These are phyloP conservation scores for Apostichopus parvimensis DNA, from an alignment of 35 echinoderm and acorn worm species.

Conservation along the genomic window DNA sequence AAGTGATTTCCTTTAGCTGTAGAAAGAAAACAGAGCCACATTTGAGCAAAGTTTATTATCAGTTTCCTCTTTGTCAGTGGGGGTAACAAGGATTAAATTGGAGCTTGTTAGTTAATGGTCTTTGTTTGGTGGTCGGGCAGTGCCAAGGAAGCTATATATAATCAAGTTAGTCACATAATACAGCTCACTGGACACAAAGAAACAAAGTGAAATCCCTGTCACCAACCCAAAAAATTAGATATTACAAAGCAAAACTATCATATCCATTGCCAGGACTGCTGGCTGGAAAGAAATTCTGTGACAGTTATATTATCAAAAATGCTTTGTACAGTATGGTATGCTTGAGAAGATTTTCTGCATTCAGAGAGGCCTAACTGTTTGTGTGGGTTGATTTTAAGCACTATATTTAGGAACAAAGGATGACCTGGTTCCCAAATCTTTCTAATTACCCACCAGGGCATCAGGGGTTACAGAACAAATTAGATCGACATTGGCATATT, in stretches of 20 bases:
- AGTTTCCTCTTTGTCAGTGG: slow-evolving; percentile 26
- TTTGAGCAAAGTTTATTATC: slow-evolving; percentile 33
- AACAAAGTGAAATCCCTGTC: not conserved
- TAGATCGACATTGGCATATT: not conserved
- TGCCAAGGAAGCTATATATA: not conserved
- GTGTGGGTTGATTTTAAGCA: not conserved
- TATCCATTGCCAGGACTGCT: too few species aligned
- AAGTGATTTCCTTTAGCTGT: slow-evolving; percentile 41
- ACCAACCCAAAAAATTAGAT: too few species aligned
- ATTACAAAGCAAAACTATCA: too few species aligned
- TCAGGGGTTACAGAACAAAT: not conserved
- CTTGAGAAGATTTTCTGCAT: not conserved
- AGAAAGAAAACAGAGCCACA: slow-evolving; percentile 34
- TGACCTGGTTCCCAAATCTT: not conserved
- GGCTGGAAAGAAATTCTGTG: not conserved
- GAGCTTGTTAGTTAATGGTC: not conserved
- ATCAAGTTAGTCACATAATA: not conserved
- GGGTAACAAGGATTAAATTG: not conserved
- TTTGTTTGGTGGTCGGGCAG: not conserved
- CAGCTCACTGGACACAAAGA: not conserved
- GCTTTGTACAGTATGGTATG: not conserved
- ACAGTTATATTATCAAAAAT: not conserved
- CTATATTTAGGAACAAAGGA: not conserved
- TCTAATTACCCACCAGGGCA: not conserved
- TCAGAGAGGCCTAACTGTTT: not conserved